Evolutionary conservation across 2,888 invertebrate genomes (phyloP), one percentile per base, ranked within the genome.

Genomic region (Cephus nigrinus): DNA sequence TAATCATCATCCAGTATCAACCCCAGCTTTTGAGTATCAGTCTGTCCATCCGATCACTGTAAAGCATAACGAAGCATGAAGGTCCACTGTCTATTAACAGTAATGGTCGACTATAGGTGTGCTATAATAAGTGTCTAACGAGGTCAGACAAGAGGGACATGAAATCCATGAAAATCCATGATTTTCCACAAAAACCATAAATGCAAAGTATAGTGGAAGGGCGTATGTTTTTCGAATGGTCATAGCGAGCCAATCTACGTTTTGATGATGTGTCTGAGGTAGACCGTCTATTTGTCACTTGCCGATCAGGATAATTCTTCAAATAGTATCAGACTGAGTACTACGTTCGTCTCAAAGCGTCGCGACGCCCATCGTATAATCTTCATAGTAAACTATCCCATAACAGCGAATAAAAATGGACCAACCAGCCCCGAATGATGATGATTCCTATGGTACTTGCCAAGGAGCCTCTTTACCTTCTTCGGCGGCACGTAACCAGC

Each of bases 191-290:
- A 79, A 76, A 78, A 71, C 74, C 80, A 77, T 78, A 73, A 33
- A 35, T 35, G 76, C 71, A 78, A 77, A 80, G 79, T 79, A 81
- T 76, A 79, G 81, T 78, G 84, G 80, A 78, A 80, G 81, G 82
- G 83, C 86, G 84, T 84, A 88, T 89, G 88, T 88, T 88, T 89
- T 88, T 83, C 83, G 87, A 88, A 88, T 85, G 87, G 86, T 85
- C 80, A 80, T 85, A 87, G 82, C 82, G 82, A 84, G 85, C 86
- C 84, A 84, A 88, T 88, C 85, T 85, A 85, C 83, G 85, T 85
- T 84, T 84, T 84, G 85, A 84, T 86, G 86, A 88, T 87, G 86
- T 85, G 85, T 87, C 87, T 36, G 68, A 75, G 68, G 40, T 75
- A 71, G 68, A 76, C 71, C 71, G 71, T 78, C 75, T 78, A 75